Evolutionary conservation across 2,113 vertebrate genomes (phyloP).

Genomic region (Scophthalmus maximus): DNA sequence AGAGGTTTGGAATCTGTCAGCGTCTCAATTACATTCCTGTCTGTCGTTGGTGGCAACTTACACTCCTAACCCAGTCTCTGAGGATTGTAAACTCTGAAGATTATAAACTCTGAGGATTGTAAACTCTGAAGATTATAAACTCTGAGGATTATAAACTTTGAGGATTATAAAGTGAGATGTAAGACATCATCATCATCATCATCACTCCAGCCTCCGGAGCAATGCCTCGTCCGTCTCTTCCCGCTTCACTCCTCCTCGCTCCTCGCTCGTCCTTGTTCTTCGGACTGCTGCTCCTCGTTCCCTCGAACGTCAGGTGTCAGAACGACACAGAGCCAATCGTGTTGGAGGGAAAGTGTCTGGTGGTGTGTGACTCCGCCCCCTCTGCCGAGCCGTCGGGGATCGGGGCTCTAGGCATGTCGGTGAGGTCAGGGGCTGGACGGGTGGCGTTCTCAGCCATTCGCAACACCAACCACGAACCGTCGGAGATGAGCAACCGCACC

Average conservation of each 20-base stretch:
- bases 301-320: conserved; percentile 69
- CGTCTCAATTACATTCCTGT: too few species aligned
- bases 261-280: conserved; percentile 6
- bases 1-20: too few species aligned
- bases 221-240: conserved; percentile 39
- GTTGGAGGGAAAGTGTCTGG: conserved; percentile 85
- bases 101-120: too few species aligned
- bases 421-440: conserved; percentile 79
- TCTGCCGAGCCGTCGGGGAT: conserved; percentile 75
- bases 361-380: conserved; percentile 85
- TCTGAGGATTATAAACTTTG: too few species aligned
- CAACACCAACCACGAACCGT: conserved; percentile 85
- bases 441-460: conserved; percentile 84
- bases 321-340: conserved; percentile 85
- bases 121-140: conserved; percentile 4
- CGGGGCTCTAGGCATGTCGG: conserved; percentile 84
- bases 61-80: too few species aligned
- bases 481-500: conserved; percentile 86
- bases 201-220: conserved; percentile 5
- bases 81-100: too few species aligned
- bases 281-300: conserved; percentile 61
- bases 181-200: too few species aligned
- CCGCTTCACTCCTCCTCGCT: background rate
- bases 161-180: too few species aligned
- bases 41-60: too few species aligned